Evolutionary conservation across 2,113 vertebrate species (phyloP), one percentile per base, ranked within the genome.

Genomic region (Salvelinus sp.): DNA sequence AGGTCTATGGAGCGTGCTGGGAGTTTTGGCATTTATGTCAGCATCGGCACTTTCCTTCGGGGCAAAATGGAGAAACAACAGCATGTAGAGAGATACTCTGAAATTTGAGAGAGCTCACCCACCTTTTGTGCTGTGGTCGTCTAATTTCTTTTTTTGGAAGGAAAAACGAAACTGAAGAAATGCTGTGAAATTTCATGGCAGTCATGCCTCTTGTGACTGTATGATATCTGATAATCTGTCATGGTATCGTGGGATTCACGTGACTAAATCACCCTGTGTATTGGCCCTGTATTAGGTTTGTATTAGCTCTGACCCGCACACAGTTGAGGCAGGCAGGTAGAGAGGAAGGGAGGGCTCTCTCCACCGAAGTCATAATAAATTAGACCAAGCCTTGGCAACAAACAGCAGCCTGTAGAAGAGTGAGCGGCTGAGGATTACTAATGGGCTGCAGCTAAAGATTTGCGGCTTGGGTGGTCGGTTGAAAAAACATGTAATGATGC

Each of bases 391-490:
- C 79, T 48, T 84, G 73, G 74, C 78, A 86, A 87, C 82, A 85
- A 87, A 81, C 77, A 81, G 65, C 69, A 54, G 70, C 5, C 33
- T 65, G 28, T 9, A 30, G 60, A 38, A 27, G 18, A 62, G 13
- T 70, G 73, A 13, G 76, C 18, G 60, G 71, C 16, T 10, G 69
- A 38, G 72, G 71, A 86, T 88, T 87, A 86, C 85, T 88, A 81
- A 91, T 83, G 85, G 80, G 79, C 80, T 77, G 76, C 78, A 67
- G 84, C 85, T 79, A 28, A 87, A 85, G 84, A 90, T 88, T 85
- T 89, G 84, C 71, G 30, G 83, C 79, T 82, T n/a, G 69, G 83
- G 65, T 58, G 68, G 87, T 89, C 84, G 77, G 85, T 87, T 79
- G 85, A 27, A 78, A 79, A 75, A 70, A 74, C 75, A 79, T 84